Percentiles rank a stretch among this genome's conserved stretches.
Conservation (phyloP, 2,797 vertebrate species). For the Eospalax fontanierii region DNA sequence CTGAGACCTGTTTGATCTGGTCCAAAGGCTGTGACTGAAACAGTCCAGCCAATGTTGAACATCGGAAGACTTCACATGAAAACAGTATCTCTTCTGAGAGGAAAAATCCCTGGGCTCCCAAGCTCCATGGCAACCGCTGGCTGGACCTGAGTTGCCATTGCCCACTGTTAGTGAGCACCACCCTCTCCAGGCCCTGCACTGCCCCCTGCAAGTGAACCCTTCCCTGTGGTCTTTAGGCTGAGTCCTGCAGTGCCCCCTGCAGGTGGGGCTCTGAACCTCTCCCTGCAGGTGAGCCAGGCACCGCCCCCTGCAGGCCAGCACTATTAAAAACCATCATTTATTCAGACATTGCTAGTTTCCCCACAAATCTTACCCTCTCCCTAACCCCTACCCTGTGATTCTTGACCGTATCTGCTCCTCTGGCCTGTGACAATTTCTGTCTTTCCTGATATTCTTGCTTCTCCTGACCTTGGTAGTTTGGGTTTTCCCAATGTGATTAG, state of each 20-base stretch:
- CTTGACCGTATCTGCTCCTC: not conserved
- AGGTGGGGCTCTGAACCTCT: not conserved
- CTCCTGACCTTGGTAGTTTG: not conserved
- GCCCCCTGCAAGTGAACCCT: not conserved
- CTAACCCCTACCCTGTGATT: too few relatives aligned
- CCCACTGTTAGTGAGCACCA: not conserved
- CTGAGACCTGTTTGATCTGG: not conserved
- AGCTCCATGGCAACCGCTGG: not conserved
- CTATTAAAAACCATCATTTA: not conserved
- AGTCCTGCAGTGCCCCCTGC: not conserved
- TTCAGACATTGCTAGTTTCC: too few relatives aligned
- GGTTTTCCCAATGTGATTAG: not conserved
- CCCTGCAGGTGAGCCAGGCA: not conserved
- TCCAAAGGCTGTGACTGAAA: not conserved
- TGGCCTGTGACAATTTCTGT: not conserved
- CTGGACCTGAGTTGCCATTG: not conserved
- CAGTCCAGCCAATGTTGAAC: not conserved
- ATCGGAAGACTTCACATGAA: constrained; percentile 10
- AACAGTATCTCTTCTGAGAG: not conserved
- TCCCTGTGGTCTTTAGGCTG: not conserved
- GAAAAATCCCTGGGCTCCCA: not conserved
- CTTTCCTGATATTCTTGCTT: not conserved
- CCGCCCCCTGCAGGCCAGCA: not conserved
- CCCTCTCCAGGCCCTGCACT: too few relatives aligned
- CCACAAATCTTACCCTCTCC: too few relatives aligned